These are phyloP conservation scores for Drosophila imparisetae DNA, from an alignment of 2,888 invertebrate species.

Conservation along the genomic window DNA sequence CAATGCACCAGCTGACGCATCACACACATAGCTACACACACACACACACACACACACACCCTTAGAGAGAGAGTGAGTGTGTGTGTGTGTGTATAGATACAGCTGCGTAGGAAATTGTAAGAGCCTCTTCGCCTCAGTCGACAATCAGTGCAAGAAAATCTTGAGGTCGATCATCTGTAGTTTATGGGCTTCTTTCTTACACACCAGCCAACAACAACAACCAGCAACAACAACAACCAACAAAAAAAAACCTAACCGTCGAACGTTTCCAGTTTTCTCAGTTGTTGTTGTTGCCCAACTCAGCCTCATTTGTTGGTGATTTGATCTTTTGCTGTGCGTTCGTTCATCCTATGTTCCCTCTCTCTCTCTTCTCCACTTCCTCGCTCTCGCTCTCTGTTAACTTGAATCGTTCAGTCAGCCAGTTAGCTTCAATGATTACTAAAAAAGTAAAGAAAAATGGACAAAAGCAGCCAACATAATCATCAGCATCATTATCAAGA, in stretches of 20 bases:
- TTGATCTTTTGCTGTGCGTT: conserved; percentile 67
- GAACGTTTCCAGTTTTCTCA: conserved; percentile 48
- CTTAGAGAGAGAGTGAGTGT: conserved; percentile 1
- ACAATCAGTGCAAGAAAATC: conserved; percentile 74
- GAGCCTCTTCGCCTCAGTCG: conserved; percentile 35
- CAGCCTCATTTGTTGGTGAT: conserved; percentile 76
- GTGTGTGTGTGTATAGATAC: conserved; percentile 16
- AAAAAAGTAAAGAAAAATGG: conserved; percentile 45
- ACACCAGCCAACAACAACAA: conserved; percentile 26
- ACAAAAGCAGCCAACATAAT: conserved; percentile 66
- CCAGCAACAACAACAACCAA: conserved; percentile 13
- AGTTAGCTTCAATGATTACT: conserved; percentile 75
- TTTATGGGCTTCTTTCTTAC: conserved; percentile 74
- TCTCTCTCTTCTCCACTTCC: background rate
- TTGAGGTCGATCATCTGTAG: conserved; percentile 81
- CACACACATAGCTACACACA: conserved; percentile 27
- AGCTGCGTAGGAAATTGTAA: conserved; percentile 45
- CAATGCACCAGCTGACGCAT: conserved; percentile 56
- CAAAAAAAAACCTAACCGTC: conserved; percentile 27
- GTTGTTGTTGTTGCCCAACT: conserved; percentile 47
- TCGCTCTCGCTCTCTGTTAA: background rate
- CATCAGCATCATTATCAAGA: conserved; percentile 60
- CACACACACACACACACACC: conserved; percentile 20
- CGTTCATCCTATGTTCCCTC: conserved; percentile 33
- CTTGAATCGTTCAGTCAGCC: conserved; percentile 30